Evolutionary conservation across 2,113 vertebrate genomes (phyloP), one percentile per base, ranked within the genome.

Genomic region (Chamaea fasciata): DNA sequence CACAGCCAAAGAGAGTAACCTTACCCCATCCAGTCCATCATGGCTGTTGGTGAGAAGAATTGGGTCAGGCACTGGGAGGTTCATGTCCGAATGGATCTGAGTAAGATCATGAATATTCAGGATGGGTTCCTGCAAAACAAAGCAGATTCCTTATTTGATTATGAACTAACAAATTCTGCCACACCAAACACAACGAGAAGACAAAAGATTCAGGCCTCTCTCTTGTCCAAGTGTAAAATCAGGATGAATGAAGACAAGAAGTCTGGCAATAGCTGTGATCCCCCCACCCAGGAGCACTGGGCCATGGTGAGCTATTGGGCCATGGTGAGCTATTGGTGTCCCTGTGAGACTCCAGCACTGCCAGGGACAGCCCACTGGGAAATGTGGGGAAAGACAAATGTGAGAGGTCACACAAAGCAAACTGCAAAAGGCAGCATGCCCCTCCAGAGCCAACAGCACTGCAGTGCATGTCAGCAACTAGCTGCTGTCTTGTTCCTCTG

Each of bases 81-180:
- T 99, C 95, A 99, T 99, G 89, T 99, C 99, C 6, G 99, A 99
- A 96, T 99, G 99, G 87, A 99, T 99, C 96, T 99, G 99, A 96
- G 99, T 99, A 91, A 99, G 98, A 89, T 99, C 99, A 69, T 97
- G 97, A 94, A 99, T 99, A 96, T 99, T 99, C 96, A 99, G 97
- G 93, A 98, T 98, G 14, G 99, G 99, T 57, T 99, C 99, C 99
- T 99, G 92, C 69, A 96, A 92, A 84, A 93, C 5, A 70, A 80
- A 69, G 60, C 47, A 82, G 31, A 65, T 60, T 81, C 26, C 15
- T 74, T 64, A 30, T 9, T 80, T 64, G 42, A 24, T 87, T 13
- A 37, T 0, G 8, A 68, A 15, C 10, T 7, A 35, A 60, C 7
- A n/a, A 37, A 18, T 74, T 57, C 60, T 33, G n/a, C 19, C 50